These are phyloP conservation scores for Elanus axillaris DNA, from an alignment of 2,113 vertebrate genomes.

Conservation along the genomic window DNA sequence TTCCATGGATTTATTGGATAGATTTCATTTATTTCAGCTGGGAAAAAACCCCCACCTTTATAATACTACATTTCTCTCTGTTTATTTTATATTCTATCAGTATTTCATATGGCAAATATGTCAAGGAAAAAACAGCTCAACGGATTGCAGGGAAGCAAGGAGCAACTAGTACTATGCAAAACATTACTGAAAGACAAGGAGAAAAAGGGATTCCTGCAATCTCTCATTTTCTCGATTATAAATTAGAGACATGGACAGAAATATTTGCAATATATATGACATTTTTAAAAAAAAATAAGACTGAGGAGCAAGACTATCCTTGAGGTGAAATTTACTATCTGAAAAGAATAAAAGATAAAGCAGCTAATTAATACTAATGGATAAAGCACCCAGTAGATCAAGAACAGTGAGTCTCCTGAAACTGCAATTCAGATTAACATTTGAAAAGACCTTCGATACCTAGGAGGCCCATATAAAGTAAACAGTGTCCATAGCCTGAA, in stretches of 20 bases:
- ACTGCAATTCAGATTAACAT: neutral
- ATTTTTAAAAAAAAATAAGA: neutral
- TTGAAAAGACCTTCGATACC: constrained; percentile 20
- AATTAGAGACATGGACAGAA: neutral
- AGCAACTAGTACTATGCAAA: neutral
- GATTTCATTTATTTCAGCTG: neutral
- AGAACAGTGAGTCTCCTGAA: neutral
- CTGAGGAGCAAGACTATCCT: neutral
- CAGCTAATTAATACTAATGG: neutral
- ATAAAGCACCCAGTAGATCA: neutral
- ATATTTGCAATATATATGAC: neutral
- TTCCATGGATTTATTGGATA: neutral
- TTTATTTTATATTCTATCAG: neutral
- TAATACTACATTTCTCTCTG: neutral
- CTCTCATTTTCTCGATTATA: neutral
- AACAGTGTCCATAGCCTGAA: neutral
- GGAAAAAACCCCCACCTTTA: fast-evolving
- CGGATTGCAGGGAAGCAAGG: neutral
- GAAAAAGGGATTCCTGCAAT: neutral
- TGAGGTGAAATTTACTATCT: neutral
- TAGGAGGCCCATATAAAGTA: neutral
- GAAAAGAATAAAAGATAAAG: neutral
- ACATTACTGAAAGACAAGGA: neutral
- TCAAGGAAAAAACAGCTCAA: neutral
- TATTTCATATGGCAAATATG: neutral